Evolutionary conservation across 2,888 invertebrate species (phyloP).

Genomic region (Timema podura): DNA sequence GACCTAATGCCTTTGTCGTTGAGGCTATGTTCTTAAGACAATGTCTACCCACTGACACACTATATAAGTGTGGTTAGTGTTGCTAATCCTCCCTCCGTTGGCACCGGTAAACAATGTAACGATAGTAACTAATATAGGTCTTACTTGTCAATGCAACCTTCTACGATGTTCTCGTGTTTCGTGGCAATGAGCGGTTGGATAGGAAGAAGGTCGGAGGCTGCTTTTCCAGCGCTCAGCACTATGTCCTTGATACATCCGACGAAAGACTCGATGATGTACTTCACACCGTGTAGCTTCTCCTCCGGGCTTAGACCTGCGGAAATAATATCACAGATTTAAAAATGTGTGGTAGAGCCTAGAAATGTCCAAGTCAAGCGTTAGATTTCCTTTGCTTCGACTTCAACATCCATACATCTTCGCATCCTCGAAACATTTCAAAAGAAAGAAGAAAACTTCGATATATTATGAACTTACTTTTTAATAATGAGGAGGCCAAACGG

Average conservation of each 20-base stretch:
- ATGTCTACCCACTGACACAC: too few relatives aligned
- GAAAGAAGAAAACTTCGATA: too few relatives aligned
- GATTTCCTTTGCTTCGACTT: too few relatives aligned
- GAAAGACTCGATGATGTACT: conserved; percentile 89
- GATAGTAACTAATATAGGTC: conserved; percentile 27
- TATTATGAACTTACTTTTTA: too few relatives aligned
- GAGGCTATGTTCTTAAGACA: too few relatives aligned
- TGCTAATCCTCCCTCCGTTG: not conserved
- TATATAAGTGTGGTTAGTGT: not conserved
- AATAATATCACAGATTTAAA: not conserved
- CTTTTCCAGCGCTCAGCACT: conserved; percentile 79
- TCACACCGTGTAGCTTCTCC: conserved; percentile 82
- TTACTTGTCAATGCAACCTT: conserved; percentile 78
- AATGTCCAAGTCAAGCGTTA: too few relatives aligned
- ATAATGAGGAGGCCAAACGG: too few relatives aligned
- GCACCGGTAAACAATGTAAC: not conserved
- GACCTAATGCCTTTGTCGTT: too few relatives aligned
- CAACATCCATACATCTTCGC: too few relatives aligned
- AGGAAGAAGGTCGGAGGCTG: conserved; percentile 74
- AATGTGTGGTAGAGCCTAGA: too few relatives aligned
- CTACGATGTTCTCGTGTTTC: conserved; percentile 84
- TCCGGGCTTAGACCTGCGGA: conserved; percentile 74
- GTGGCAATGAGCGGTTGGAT: conserved; percentile 81
- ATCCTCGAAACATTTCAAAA: too few relatives aligned
- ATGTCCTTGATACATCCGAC: conserved; percentile 89